Percentiles rank a stretch among this genome's conserved stretches.
Conservation (phyloP, 2,797 vertebrate species). For the Gymnopithys bicolor region DNA sequence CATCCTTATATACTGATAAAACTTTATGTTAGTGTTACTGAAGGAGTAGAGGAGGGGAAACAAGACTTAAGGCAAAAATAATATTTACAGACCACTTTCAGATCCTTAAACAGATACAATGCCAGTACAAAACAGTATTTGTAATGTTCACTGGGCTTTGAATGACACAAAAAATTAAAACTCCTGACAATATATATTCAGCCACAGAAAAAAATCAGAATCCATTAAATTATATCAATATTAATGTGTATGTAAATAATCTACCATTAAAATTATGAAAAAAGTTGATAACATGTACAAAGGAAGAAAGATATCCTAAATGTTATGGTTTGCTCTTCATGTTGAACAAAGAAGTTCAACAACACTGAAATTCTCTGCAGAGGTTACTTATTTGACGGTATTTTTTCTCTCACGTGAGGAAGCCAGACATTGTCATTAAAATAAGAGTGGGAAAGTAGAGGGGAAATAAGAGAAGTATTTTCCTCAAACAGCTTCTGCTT, state of each 20-base stretch:
- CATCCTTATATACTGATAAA: not conserved
- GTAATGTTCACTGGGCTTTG: not conserved
- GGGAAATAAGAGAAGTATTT: conserved; percentile 22
- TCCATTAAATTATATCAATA: not conserved
- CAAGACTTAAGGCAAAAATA: not conserved
- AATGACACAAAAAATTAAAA: not conserved
- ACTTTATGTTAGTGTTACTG: not conserved
- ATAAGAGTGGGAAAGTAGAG: not conserved
- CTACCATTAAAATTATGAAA: not conserved
- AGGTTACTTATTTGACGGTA: not conserved
- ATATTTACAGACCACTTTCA: not conserved
- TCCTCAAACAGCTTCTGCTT: not conserved
- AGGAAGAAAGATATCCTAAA: not conserved
- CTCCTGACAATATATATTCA: not conserved
- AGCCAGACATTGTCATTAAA: conserved; percentile 23
- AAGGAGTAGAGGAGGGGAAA: not conserved
- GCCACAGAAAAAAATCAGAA: not conserved
- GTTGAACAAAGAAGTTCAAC: not conserved
- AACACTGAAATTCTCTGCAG: not conserved
- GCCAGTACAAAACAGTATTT: not conserved
- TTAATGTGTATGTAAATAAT: not conserved
- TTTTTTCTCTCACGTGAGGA: not conserved
- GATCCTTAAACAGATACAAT: not conserved
- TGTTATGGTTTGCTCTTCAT: not conserved
- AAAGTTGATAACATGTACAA: not conserved